Conservation (phyloP, 2,797 vertebrate species). For the Xenops minutus region DNA sequence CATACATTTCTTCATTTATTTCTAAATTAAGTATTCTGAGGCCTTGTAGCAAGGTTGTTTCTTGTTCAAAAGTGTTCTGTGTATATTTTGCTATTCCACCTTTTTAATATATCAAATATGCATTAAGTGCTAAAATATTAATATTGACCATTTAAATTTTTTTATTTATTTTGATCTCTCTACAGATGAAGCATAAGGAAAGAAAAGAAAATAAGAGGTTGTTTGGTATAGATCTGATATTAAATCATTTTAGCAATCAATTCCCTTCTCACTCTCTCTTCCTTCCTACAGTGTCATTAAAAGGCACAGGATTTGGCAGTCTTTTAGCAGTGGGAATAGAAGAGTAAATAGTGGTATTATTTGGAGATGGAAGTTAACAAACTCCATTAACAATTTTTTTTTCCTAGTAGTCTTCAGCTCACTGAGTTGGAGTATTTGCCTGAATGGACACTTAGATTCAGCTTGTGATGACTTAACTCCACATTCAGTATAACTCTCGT, state of each 20-base stretch:
- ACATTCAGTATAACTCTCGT: neutral
- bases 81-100: neutral
- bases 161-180: neutral
- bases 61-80: neutral
- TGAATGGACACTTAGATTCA: neutral
- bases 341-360: neutral
- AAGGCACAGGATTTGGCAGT: neutral
- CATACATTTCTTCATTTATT: slow-evolving; percentile 33
- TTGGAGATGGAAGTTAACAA: neutral
- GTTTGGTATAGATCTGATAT: neutral
- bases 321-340: neutral
- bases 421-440: neutral
- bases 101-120: slow-evolving; percentile 31
- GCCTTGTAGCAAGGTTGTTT: slow-evolving; percentile 9
- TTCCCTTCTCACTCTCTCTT: neutral
- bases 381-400: neutral
- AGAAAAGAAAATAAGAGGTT: neutral
- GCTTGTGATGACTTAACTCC: neutral
- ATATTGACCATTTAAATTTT: neutral
- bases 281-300: neutral
- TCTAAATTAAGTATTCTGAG: slow-evolving; percentile 51
- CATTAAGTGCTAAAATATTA: slow-evolving; percentile 49
- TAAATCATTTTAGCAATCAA: neutral
- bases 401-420: neutral
- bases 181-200: neutral